Evolutionary conservation across 1,140 invertebrate genomes (phyloP).

Genomic region (Matsumurasca onukii): DNA sequence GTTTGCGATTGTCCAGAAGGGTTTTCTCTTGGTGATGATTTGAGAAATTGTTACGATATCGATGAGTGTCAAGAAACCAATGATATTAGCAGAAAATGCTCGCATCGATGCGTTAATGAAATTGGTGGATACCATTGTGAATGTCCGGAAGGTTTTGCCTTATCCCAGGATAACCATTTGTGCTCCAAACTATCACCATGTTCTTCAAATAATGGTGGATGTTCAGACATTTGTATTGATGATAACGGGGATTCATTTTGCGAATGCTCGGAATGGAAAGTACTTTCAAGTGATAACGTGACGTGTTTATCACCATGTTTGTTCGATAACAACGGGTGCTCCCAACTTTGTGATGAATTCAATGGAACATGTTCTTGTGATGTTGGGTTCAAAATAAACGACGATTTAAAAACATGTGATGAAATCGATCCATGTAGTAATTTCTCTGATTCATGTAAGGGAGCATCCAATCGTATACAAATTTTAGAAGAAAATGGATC

Average conservation of each 20-base stretch:
- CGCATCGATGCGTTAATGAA: constrained; percentile 53
- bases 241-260: constrained; percentile 48
- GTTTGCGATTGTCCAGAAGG: constrained; percentile 69
- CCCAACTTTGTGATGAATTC: not conserved
- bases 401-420: not conserved
- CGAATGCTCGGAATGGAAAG: not conserved
- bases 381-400: not conserved
- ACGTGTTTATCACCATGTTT: not conserved
- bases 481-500: too few relatives aligned
- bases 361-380: not conserved
- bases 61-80: constrained; percentile 50
- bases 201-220: constrained; percentile 50
- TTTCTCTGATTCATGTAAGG: too few relatives aligned
- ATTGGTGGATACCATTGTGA: constrained; percentile 54
- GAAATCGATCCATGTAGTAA: not conserved
- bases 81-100: constrained; percentile 32
- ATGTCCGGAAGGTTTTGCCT: constrained; percentile 54
- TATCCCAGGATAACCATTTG: constrained; percentile 43
- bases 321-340: not conserved
- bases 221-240: constrained; percentile 54
- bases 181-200: constrained; percentile 56
- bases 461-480: too few relatives aligned
- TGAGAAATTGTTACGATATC: constrained; percentile 54
- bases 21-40: constrained; percentile 42
- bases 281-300: not conserved